Evolutionary conservation across 30 jellyfish, hydroid and myxozoan genomes (phyloP).

Genomic region (Turritopsis dohrnii): DNA sequence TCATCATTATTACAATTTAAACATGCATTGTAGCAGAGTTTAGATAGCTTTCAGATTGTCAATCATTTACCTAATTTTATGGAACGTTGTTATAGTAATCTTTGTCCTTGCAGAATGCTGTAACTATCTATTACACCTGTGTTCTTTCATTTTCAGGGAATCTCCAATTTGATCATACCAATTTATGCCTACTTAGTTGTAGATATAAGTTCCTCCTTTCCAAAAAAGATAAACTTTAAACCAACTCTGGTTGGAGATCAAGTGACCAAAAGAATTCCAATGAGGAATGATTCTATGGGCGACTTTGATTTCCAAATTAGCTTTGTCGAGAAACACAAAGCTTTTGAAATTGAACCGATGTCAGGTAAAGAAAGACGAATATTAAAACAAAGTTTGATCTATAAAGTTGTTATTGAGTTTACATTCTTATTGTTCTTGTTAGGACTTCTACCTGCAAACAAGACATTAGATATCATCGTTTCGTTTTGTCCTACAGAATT

Average conservation of each 20-base stretch:
- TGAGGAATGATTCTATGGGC: constrained; percentile 47
- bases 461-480: constrained; percentile 38
- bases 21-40: no score
- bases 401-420: not conserved
- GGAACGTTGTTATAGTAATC: no score
- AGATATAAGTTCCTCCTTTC: constrained; percentile 53
- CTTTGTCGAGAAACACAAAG: constrained; percentile 45
- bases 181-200: constrained; percentile 82
- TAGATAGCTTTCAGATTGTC: no score
- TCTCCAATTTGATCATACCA: constrained; percentile 75
- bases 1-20: no score
- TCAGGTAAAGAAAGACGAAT: constrained; percentile 44
- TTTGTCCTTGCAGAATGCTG: not conserved
- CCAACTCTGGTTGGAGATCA: constrained; percentile 75
- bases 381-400: not conserved
- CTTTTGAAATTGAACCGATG: constrained; percentile 60
- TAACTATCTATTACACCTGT: not conserved
- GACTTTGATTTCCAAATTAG: constrained; percentile 66
- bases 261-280: constrained; percentile 39
- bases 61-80: no score
- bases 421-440: not conserved
- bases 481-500: constrained; percentile 68
- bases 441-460: constrained; percentile 51
- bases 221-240: constrained; percentile 45
- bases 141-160: constrained; percentile 30